Base-by-base conservation (phyloP, 2,797 vertebrate species). In the Eulemur rubriventer region DNA sequence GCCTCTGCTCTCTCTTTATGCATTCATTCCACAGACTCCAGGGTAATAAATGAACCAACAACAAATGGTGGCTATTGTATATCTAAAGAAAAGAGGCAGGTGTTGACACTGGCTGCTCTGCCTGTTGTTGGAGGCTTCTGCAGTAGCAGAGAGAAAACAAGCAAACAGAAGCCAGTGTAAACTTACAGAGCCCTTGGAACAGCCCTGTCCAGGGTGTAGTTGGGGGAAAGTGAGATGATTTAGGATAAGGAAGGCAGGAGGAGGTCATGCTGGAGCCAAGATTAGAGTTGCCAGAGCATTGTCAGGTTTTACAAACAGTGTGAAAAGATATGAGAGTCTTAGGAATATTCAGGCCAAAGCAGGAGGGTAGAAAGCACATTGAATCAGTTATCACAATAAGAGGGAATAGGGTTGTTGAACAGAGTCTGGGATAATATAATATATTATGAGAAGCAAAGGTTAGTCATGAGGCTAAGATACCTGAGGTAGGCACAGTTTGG, bases 21-120 rank as follows among this genome's bases (percentile, higher is more conserved):
- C 33, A 26, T 89, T 86, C 38, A 80, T 89, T 89, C 43, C 80
- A 94, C 38, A 96, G 91, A 67, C 35, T 79, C 75, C 55, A 76
- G 20, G 6, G 33, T 52, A 95, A 84, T 69, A 95, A 94, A 63
- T 76, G 82, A 94, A 50, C 80, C 59, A n/a, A 46, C 50, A 67
- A 55, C 48, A 72, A 67, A 69, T n/a, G 41, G 26, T 82, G 38
- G 33, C 35, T 65, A 48, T 52, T 67, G n/a, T 65, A 33, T 73
- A 79, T 6, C 13, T 86, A 55, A 90, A 70, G 65, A 78, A 90
- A 90, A 83, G 65, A 72, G 55, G 11, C 18, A 46, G 81, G 6
- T 8, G 5, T 89, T 90, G 63, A 85, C 52, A 55, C 13, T 69
- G 48, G 38, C 52, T n/a, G 24, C 17, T 88, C 41, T 69, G 12